Base-by-base conservation (phyloP, 2,888 invertebrate genomes). In the Lasioglossum zephyrum region DNA sequence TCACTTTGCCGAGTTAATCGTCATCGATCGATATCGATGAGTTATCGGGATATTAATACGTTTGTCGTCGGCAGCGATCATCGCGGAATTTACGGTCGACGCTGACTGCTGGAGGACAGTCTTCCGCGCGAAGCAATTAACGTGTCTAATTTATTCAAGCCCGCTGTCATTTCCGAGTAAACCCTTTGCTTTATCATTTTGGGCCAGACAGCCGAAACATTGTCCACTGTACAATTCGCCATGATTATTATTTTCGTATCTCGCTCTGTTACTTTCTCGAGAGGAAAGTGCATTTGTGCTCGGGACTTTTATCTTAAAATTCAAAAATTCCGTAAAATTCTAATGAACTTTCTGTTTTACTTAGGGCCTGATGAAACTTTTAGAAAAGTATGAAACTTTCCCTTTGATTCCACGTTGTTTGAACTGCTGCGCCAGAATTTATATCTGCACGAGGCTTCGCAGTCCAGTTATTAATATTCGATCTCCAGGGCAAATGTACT, bases 11-110 rank as follows among this genome's bases (percentile, higher is more conserved):
- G 9, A 22, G 66, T 69, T 66, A 80, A 82, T 82, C 66, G 73
- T 73, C 49, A 47, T 66, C 26, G 36, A 82, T 82, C 73, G 73
- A 57, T 41, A 47, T 66, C 44, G 36, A 53, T 66, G 81, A 79
- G 31, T 73, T 66, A 82, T 63, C 49, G 18, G 36, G 79, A 22
- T 53, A 49, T 49, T 73, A 63, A 63, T 76, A 73, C n/a, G 41
- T 70, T 31, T 11, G 49, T 80, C 60, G 79, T 22, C 49, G 76
- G 39, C 44, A 57, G 53, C 53, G 79, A 77, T 80, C 53, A 44
- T 69, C 69, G 11, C 6, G 41, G 36, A 44, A 77, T 81, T 72
- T 70, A 41, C 22, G 47, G 57, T 77, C 53, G 36, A 41, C 31
- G 8, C 22, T 9, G 66, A 47, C 31, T 63, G 66, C 18, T 31